Conservation (phyloP, 2,113 vertebrate genomes). For the Choloepus hoffmanni region DNA sequence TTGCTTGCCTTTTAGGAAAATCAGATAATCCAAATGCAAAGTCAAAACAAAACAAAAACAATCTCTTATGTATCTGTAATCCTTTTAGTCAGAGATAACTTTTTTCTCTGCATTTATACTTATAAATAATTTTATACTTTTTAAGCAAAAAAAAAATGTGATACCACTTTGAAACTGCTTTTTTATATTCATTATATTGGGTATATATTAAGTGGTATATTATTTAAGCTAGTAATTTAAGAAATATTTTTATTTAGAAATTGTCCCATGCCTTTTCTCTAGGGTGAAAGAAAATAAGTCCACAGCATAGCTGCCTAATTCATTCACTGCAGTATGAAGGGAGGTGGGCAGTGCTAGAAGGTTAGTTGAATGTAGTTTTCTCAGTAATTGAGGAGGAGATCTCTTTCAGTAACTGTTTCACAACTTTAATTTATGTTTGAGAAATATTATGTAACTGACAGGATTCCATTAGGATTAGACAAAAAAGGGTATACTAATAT, state of each 20-base stretch:
- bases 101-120: slow-evolving; percentile 15
- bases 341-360: neutral
- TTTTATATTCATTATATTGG: slow-evolving; percentile 56
- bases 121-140: slow-evolving; percentile 16
- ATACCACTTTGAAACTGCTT: neutral
- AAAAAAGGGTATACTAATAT: neutral
- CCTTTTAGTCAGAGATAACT: neutral
- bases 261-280: slow-evolving; percentile 44
- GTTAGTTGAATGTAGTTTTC: slow-evolving; percentile 28
- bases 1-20: slow-evolving; percentile 26
- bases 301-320: slow-evolving; percentile 28
- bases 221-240: slow-evolving; percentile 48
- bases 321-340: slow-evolving; percentile 45
- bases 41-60: neutral
- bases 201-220: slow-evolving; percentile 24
- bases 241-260: slow-evolving; percentile 65
- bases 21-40: slow-evolving; percentile 19
- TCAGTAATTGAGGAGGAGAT: slow-evolving; percentile 39
- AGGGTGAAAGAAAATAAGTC: slow-evolving; percentile 37
- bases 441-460: neutral
- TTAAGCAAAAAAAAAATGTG: slow-evolving; percentile 49
- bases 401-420: slow-evolving; percentile 20
- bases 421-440: slow-evolving; percentile 11
- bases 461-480: slow-evolving; percentile 3
- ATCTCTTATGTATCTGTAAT: neutral